Base-by-base conservation (phyloP, 1,140 invertebrate species). In the Hirudo medicinalis region DNA sequence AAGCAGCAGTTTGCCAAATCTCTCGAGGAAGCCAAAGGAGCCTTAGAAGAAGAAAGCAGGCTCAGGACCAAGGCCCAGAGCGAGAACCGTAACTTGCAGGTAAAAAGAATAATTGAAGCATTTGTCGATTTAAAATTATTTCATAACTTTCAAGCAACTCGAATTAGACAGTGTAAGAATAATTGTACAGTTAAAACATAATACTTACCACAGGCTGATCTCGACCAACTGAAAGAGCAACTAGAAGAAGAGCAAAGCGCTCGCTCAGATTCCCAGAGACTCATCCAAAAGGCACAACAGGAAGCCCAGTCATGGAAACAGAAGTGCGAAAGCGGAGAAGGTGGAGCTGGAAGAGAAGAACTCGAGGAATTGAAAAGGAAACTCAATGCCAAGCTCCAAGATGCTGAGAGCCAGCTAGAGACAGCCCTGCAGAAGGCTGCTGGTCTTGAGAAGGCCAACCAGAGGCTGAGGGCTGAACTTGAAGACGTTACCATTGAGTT, bases 401-500 rank as follows among this genome's bases (percentile, higher is more conserved):
- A 99, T 83, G 92, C 95, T 76, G 94, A 98, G 82, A 94, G 97
- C 66, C 76, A 76, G 70, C 76, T 79, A 78, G 96, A 72, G 32
- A 27, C 43, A 17, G 66, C 66, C 32, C 32, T 32, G 49, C 36
- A 29, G 27, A 72, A 72, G 27, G 57, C 49, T 22, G n/a, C 43
- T 6, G 98, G 83, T 91, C 91, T 71, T n/a, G 71, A 72, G 17
- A 72, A 72, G 49, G 93, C 91, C 81, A 97, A 97, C 83, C 89
- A 94, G 83, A 88, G 95, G 76, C 86, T 99, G 75, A 87, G 91
- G 76, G 94, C 92, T 75, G 95, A 99, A 85, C 89, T 99, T 77
- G 96, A 99, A 83, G 96, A 99, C 82, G 86, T 98, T 76, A 91
- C 93, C 84, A 88, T 97, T 78, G 96, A 98, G 85, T 92, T 97